A percentile compares a stretch with the other conserved stretches of the same genome.
phyloP scores from a whole-genome alignment of 1,140 invertebrate genomes.

The Pteromalus puparum region DNA sequence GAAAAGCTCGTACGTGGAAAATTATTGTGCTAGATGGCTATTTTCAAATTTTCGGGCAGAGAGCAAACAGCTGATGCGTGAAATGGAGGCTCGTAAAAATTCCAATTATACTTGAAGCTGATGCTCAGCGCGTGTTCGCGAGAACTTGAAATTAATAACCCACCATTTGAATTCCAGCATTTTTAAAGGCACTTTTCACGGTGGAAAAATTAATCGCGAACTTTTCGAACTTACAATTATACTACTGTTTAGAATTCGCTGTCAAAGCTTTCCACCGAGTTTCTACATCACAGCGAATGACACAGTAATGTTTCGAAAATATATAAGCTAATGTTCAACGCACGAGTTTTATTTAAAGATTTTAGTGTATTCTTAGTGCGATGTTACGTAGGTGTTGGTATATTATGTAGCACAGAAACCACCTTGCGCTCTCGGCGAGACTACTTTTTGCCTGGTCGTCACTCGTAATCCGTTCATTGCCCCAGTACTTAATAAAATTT shows the following conservation, averaged over 20 bases:
- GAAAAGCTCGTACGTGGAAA: not conserved
- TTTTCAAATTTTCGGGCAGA: not conserved
- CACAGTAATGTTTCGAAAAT: not conserved
- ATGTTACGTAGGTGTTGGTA: not conserved
- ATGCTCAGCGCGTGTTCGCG: not conserved
- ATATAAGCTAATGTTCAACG: not conserved
- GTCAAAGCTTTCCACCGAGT: not conserved
- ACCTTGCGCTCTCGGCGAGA: not conserved
- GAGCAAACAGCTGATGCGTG: not conserved
- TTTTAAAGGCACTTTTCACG: no score
- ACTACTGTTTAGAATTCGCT: not conserved
- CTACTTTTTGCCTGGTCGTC: not conserved
- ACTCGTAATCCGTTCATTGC: constrained; percentile 43
- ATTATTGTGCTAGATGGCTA: not conserved
- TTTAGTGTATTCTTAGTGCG: not conserved
- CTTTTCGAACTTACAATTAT: no score
- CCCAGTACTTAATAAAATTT: constrained; percentile 40
- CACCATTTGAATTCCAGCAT: no score
- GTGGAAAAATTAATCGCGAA: not conserved
- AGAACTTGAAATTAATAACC: not conserved
- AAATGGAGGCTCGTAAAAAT: not conserved
- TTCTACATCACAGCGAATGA: not conserved
- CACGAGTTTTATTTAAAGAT: not conserved
- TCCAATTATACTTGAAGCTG: not conserved
- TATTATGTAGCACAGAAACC: not conserved